These are phyloP conservation scores for Mayetiola destructor DNA, from an alignment of 2,888 invertebrate species.

Conservation along the genomic window DNA sequence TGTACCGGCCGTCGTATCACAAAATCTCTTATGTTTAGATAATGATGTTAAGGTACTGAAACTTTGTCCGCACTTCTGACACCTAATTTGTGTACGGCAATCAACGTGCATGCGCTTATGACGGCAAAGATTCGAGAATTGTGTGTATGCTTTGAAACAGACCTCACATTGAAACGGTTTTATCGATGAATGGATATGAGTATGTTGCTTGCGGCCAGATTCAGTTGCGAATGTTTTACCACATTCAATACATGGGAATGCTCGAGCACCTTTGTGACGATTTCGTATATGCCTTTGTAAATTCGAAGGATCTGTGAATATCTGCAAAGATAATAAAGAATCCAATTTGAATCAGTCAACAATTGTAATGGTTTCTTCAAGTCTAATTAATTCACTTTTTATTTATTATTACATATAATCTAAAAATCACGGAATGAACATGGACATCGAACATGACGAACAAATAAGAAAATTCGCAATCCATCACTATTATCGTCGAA, in stretches of 20 bases:
- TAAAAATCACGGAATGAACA: too few species aligned
- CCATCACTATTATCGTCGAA: too few species aligned
- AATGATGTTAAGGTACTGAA: slow-evolving; percentile 85
- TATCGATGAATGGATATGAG: slow-evolving; percentile 95
- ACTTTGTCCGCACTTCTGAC: slow-evolving; percentile 83
- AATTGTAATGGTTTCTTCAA: too few species aligned
- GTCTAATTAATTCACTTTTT: too few species aligned
- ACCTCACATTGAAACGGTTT: slow-evolving; percentile 96
- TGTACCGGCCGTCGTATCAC: slow-evolving; percentile 58
- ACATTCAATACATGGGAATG: slow-evolving; percentile 95
- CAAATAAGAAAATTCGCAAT: too few species aligned
- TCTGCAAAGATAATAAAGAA: slow-evolving; percentile 45
- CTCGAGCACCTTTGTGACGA: slow-evolving; percentile 87
- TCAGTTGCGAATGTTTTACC: slow-evolving; percentile 97
- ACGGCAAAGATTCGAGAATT: slow-evolving; percentile 98
- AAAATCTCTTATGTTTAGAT: slow-evolving; percentile 91
- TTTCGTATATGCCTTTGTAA: slow-evolving; percentile 92
- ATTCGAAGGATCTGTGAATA: slow-evolving; percentile 92
- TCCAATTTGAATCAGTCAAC: too few species aligned
- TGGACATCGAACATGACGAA: too few species aligned
- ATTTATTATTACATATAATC: too few species aligned
- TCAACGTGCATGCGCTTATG: slow-evolving; percentile 98
- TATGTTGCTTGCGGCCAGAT: slow-evolving; percentile 96
- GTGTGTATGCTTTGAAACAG: slow-evolving; percentile 96
- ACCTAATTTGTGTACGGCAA: slow-evolving; percentile 87